These are phyloP conservation scores for Coturnix japonica DNA, from an alignment of 2,113 vertebrate genomes.

Conservation along the genomic window DNA sequence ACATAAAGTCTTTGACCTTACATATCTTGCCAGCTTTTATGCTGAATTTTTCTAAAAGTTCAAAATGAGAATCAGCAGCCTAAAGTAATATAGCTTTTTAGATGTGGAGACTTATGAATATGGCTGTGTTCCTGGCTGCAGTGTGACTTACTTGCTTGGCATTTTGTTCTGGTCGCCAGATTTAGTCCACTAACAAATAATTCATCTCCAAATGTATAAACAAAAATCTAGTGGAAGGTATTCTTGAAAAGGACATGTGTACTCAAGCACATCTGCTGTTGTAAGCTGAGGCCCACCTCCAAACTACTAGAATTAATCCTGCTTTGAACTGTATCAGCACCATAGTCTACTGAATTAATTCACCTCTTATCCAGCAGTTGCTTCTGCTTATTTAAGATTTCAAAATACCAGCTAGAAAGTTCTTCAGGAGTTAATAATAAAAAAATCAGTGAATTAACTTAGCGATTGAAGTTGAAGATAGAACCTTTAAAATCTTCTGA, in stretches of 20 bases:
- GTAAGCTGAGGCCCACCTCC: neutral
- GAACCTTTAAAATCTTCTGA: neutral
- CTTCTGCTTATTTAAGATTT: neutral
- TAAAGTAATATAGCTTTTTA: neutral
- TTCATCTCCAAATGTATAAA: neutral
- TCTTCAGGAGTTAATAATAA: too few species aligned
- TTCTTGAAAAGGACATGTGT: neutral
- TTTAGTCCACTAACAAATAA: neutral
- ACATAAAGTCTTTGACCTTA: neutral
- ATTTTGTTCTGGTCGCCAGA: neutral
- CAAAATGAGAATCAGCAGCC: neutral
- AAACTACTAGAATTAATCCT: neutral
- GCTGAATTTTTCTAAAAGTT: neutral
- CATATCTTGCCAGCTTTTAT: neutral
- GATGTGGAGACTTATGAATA: neutral
- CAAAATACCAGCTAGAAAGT: neutral
- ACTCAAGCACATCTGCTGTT: neutral
- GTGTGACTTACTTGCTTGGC: neutral
- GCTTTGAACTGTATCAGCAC: neutral
- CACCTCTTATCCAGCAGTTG: neutral
- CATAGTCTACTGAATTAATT: neutral
- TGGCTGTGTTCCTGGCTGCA: neutral
- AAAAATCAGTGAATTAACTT: neutral
- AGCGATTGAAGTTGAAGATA: neutral
- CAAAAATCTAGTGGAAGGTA: neutral